Evolutionary conservation across 2,797 vertebrate genomes (phyloP).

Genomic region (Cetoscarus ocellatus): DNA sequence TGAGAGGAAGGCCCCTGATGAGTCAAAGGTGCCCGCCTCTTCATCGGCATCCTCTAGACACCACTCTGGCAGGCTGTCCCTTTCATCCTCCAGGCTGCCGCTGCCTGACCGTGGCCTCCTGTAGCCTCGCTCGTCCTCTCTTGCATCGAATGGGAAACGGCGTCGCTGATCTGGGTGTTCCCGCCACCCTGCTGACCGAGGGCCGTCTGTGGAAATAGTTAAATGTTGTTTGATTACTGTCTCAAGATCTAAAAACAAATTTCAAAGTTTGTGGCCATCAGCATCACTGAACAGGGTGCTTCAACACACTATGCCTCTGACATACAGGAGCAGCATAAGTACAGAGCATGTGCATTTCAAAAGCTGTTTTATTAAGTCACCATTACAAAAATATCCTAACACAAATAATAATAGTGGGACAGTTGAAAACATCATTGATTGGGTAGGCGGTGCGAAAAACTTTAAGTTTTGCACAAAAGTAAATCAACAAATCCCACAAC

Average conservation of each 20-base stretch:
- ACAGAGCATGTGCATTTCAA: not conserved
- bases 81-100: slow-evolving; percentile 94
- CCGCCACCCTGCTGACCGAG: slow-evolving; percentile 94
- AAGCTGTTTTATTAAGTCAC: not conserved
- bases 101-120: slow-evolving; percentile 93
- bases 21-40: slow-evolving; percentile 99
- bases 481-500: too few species aligned
- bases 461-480: not conserved
- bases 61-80: slow-evolving; percentile 97
- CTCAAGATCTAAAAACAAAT: not conserved
- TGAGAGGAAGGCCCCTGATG: slow-evolving; percentile 96
- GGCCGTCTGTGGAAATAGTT: slow-evolving; percentile 82
- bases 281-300: not conserved
- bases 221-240: not conserved
- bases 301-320: not conserved
- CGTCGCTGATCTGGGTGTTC: slow-evolving; percentile 94
- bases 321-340: too few species aligned
- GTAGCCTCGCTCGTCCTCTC: slow-evolving; percentile 95
- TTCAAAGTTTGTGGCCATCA: not conserved
- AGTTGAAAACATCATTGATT: not conserved
- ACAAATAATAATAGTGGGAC: not conserved
- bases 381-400: not conserved
- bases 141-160: slow-evolving; percentile 95
- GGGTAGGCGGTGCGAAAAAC: too few species aligned
- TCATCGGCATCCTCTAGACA: slow-evolving; percentile 98